Conservation (phyloP, 2,113 vertebrate species). For the Notarius lentiginosus region DNA sequence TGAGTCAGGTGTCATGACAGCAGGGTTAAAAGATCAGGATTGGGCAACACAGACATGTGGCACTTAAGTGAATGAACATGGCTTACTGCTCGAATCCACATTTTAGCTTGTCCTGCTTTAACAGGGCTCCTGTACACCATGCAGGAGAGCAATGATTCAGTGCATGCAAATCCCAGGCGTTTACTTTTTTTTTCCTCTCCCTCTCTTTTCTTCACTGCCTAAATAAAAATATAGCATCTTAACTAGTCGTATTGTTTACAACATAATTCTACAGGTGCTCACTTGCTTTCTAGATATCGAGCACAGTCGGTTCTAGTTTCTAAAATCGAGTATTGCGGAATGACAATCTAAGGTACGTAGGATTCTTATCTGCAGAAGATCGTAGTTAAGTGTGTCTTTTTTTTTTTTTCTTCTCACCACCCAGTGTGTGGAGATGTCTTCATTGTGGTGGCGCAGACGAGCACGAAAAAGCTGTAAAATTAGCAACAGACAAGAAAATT, state of each 20-base stretch:
- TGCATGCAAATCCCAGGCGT: background rate
- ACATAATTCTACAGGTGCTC: background rate
- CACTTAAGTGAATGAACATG: slow-evolving; percentile 17
- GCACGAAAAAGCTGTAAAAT: background rate
- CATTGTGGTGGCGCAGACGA: background rate
- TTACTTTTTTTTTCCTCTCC: background rate
- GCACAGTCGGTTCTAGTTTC: no score
- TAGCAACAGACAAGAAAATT: background rate
- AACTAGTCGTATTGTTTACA: background rate
- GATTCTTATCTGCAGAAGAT: background rate
- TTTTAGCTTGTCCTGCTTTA: background rate
- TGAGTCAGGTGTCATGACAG: slow-evolving; percentile 4
- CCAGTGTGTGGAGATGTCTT: background rate
- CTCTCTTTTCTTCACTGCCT: background rate
- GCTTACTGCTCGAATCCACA: background rate
- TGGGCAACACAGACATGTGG: slow-evolving; percentile 20
- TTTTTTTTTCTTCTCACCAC: background rate
- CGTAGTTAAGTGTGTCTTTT: background rate
- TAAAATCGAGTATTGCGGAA: background rate
- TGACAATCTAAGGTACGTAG: background rate
- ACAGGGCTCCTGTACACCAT: background rate
- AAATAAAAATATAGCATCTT: background rate
- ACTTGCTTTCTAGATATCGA: background rate
- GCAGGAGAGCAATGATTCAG: background rate
- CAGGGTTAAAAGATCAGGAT: background rate